Conservation (phyloP, 2,888 invertebrate genomes). For the Nesidiocoris tenuis region DNA sequence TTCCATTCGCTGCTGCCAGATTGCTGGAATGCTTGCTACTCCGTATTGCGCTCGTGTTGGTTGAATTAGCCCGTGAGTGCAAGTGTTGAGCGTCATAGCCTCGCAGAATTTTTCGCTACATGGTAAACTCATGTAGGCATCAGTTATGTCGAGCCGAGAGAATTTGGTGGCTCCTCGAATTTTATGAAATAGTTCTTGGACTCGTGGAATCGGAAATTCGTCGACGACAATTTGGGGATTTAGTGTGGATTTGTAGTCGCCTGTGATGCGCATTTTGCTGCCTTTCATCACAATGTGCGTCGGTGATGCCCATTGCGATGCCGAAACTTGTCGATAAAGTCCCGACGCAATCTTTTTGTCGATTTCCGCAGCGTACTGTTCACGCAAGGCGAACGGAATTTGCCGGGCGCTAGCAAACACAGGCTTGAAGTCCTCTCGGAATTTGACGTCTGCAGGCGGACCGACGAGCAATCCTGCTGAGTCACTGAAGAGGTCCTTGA, state of each 20-base stretch:
- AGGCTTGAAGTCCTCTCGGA: not conserved
- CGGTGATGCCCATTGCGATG: too few relatives aligned
- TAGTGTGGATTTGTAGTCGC: too few relatives aligned
- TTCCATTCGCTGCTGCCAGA: conserved; percentile 46
- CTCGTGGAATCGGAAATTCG: conserved; percentile 39
- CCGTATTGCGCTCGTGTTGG: conserved; percentile 31
- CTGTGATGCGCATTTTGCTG: too few relatives aligned
- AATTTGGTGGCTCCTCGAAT: conserved; percentile 31
- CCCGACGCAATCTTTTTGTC: conserved; percentile 41
- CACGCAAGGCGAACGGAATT: too few relatives aligned
- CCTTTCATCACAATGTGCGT: too few relatives aligned
- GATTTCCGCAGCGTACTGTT: too few relatives aligned
- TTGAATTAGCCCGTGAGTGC: conserved; percentile 44
- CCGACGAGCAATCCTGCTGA: conserved; percentile 20
- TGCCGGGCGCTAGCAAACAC: conserved; percentile 1
- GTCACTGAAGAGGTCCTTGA: conserved; percentile 13
- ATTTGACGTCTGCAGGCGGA: not conserved
- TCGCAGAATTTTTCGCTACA: conserved; percentile 42
- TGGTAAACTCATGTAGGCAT: too few relatives aligned
- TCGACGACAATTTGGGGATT: conserved; percentile 32
- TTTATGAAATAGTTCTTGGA: conserved; percentile 19
- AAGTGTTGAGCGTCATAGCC: conserved; percentile 44
- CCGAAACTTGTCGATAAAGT: conserved; percentile 48
- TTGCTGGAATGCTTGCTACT: conserved; percentile 48
- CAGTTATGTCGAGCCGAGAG: too few relatives aligned